Evolutionary conservation across 2,113 vertebrate species (phyloP).

Genomic region (Caranx ignobilis): DNA sequence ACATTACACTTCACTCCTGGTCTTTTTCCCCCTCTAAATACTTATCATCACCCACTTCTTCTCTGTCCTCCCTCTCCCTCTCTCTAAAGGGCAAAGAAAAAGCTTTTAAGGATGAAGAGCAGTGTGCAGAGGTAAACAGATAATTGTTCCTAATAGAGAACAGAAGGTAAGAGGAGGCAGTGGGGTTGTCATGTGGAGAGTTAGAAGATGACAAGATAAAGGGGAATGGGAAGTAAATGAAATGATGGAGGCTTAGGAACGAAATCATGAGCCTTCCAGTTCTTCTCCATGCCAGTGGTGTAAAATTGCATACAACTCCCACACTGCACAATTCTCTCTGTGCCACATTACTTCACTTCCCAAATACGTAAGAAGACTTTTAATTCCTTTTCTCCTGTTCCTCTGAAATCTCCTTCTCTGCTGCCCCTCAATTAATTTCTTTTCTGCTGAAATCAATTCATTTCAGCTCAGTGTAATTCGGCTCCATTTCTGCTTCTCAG

Average conservation of each 20-base stretch:
- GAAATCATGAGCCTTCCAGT: slow-evolving; percentile 25
- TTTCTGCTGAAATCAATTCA: slow-evolving; percentile 15
- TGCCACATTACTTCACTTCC: slow-evolving; percentile 13
- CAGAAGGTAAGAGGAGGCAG: slow-evolving; percentile 10
- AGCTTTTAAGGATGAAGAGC: slow-evolving; percentile 25
- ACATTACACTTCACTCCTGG: neutral
- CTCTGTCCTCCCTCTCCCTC: neutral
- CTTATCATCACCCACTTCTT: neutral
- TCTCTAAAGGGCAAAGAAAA: slow-evolving; percentile 15
- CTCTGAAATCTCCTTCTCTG: neutral
- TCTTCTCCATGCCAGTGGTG: slow-evolving; percentile 8
- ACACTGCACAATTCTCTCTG: slow-evolving; percentile 28
- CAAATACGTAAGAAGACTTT: neutral
- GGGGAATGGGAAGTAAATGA: slow-evolving; percentile 27
- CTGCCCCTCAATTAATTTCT: neutral
- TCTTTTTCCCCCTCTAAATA: neutral
- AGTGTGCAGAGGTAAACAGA: slow-evolving; percentile 13
- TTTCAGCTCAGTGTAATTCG: slow-evolving; percentile 9
- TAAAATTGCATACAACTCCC: slow-evolving; percentile 17
- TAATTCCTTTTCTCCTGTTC: neutral
- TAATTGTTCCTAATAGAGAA: slow-evolving; percentile 35
- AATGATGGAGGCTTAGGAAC: slow-evolving; percentile 7
- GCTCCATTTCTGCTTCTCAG: slow-evolving; percentile 7
- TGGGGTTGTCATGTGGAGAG: neutral
- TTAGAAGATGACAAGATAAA: slow-evolving; percentile 13